Conservation (phyloP, 2,113 vertebrate genomes). For the Synchiropus splendidus region DNA sequence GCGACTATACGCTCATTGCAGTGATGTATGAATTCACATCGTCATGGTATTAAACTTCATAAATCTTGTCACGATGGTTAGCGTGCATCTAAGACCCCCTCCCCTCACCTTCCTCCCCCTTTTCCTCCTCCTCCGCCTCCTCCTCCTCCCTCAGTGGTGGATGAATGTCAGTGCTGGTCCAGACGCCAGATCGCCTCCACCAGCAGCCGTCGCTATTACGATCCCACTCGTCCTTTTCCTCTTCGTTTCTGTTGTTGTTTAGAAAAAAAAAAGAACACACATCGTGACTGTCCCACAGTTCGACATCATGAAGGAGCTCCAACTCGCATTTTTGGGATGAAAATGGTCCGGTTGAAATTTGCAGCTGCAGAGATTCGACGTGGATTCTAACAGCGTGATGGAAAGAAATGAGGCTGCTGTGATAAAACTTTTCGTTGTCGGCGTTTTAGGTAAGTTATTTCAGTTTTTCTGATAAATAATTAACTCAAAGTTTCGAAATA, state of each 20-base stretch:
- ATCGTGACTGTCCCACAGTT: not conserved
- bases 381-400: conserved; percentile 47
- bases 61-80: too few species aligned
- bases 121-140: conserved; percentile 1
- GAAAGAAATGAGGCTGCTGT: conserved; percentile 44
- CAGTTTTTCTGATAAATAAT: not conserved
- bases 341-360: conserved; percentile 45
- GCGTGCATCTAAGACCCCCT: not conserved
- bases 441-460: conserved; percentile 54
- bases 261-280: too few species aligned
- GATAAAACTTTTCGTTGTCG: conserved; percentile 58
- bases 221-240: too few species aligned
- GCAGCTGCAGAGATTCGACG: conserved; percentile 40
- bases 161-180: conserved; percentile 9
- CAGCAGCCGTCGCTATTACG: conserved; percentile 2
- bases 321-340: conserved; percentile 18
- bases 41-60: too few species aligned
- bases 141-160: conserved; percentile 3
- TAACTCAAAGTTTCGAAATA: too few species aligned
- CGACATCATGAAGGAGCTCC: conserved; percentile 18
- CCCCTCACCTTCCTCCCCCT: not conserved
- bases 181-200: conserved; percentile 28
- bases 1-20: too few species aligned
- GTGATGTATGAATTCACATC: too few species aligned
- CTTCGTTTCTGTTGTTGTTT: not conserved